Evolutionary conservation across 2,888 invertebrate genomes (phyloP).

Genomic region (Thereva nobilitata): DNA sequence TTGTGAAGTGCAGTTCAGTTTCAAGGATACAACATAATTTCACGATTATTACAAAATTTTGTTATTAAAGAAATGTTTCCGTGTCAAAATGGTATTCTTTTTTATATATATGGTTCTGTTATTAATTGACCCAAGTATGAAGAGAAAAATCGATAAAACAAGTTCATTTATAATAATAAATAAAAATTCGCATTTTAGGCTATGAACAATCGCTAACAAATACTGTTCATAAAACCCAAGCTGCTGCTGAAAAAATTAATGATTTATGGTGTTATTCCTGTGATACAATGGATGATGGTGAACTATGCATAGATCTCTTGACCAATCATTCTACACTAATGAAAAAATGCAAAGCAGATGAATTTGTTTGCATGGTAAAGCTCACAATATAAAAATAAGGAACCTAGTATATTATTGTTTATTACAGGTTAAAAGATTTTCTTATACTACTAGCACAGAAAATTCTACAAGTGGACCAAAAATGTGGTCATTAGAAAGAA

Average conservation of each 20-base stretch:
- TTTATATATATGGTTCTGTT: slow-evolving; percentile 49
- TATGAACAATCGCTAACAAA: slow-evolving; percentile 60
- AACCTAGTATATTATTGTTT: slow-evolving; percentile 4
- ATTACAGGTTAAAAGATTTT: slow-evolving; percentile 72
- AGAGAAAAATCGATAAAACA: slow-evolving; percentile 44
- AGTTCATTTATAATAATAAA: not conserved
- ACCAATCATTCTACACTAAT: slow-evolving; percentile 66
- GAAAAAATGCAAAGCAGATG: slow-evolving; percentile 76
- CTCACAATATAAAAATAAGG: not conserved
- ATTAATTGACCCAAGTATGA: slow-evolving; percentile 57
- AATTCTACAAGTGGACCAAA: slow-evolving; percentile 75
- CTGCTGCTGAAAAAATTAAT: slow-evolving; percentile 75
- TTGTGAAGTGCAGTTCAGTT: too few relatives aligned
- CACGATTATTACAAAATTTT: too few relatives aligned
- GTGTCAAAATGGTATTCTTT: slow-evolving; percentile 13
- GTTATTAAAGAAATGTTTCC: not conserved
- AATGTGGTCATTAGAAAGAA: slow-evolving; percentile 83
- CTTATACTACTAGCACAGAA: slow-evolving; percentile 81
- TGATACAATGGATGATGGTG: slow-evolving; percentile 75
- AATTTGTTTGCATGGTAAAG: slow-evolving; percentile 75
- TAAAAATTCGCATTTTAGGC: slow-evolving; percentile 39
- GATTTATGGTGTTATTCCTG: slow-evolving; percentile 83
- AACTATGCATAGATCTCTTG: slow-evolving; percentile 69
- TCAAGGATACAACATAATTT: too few relatives aligned
- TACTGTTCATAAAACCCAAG: slow-evolving; percentile 76